Conservation (phyloP, 2,888 invertebrate species). For the Drosophila robusta region DNA sequence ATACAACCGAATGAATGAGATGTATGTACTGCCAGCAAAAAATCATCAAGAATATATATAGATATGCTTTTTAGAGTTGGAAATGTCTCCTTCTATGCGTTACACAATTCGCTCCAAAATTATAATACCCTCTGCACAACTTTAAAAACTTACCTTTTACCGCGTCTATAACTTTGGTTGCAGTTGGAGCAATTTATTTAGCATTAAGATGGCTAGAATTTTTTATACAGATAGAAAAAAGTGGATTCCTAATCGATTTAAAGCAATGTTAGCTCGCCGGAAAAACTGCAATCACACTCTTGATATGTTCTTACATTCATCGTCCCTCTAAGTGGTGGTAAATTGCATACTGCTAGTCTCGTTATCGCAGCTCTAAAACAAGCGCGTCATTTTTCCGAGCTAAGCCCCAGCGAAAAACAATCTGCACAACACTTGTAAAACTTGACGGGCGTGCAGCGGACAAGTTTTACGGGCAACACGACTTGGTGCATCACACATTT, state of each 20-base stretch:
- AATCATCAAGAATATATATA: too few relatives aligned
- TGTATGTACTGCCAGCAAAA: too few relatives aligned
- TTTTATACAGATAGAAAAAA: too few relatives aligned
- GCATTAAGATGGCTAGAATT: too few relatives aligned
- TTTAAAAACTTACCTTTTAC: too few relatives aligned
- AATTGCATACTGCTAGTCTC: conserved; percentile 63
- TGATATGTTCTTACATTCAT: conserved; percentile 15
- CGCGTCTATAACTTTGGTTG: too few relatives aligned
- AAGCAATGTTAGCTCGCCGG: not conserved
- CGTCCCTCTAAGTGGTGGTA: conserved; percentile 27
- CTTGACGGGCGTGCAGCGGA: conserved; percentile 78
- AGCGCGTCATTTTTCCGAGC: conserved; percentile 51
- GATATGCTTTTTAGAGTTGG: too few relatives aligned
- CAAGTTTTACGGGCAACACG: conserved; percentile 68
- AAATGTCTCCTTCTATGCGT: too few relatives aligned
- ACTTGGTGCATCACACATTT: conserved; percentile 60
- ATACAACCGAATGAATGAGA: too few relatives aligned
- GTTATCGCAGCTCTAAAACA: conserved; percentile 66
- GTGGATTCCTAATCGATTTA: not conserved
- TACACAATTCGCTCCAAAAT: too few relatives aligned
- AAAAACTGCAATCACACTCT: not conserved
- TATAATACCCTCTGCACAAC: too few relatives aligned
- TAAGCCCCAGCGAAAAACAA: conserved; percentile 64
- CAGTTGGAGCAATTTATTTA: too few relatives aligned
- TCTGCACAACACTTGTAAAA: conserved; percentile 77